Base-by-base conservation (phyloP, 2,888 invertebrate genomes). In the Zeuzera pyrina region DNA sequence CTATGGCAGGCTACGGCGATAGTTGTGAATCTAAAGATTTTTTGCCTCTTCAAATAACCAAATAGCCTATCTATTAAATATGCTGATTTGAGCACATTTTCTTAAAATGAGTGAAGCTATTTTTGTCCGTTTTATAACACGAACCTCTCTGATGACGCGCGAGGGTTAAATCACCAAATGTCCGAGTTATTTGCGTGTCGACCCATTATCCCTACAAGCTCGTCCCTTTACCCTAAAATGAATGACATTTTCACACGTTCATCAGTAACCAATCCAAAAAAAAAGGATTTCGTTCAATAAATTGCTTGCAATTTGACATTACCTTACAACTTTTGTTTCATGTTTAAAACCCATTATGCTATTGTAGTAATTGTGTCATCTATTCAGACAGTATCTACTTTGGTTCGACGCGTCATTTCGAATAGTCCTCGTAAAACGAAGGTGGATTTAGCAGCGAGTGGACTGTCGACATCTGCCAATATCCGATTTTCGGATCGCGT, bases 151-250 rank as follows among this genome's bases (percentile, higher is more conserved):
- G 57, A 55, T 53, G 59, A 57, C 50, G 50, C 27, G 30, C 39
- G 42, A 47, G 48, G 52, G 43, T 36, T 44, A 39, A 43, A 45
- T 43, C 48, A 49, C 41, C 54, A 47, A 47, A 47, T 53, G 51
- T 43, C 50, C 48, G 38, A 38, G 58, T 57, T 67, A 70, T 70
- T 70, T 67, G 46, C 49, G 64, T 60, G 49, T 56, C 56, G 47
- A 52, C 62, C 51, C 66, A 67, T 68, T 67, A 69, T 63, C 67
- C 69, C 62, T 50, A 27, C 51, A 50, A 33, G n/a, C 13, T 28
- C 29, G 33, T 11, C 52, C 65, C 58, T 60, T 54, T 49, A 38
- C n/a, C 51, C 50, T 42, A 53, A 58, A 58, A 63, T 49, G 60
- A 62, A 61, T 52, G 51, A 48, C 53, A 51, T 52, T 50, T 60